Evolutionary conservation across 1,140 invertebrate species (phyloP).

Genomic region (Bombyx mori): ASM3026992v2 NC_085127.1:14074001-14074500

Average conservation of each 20-base stretch:
- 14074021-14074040: no score
- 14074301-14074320: constrained; percentile 90
- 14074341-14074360: constrained; percentile 86
- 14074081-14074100: no score
- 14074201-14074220: constrained; percentile 69
- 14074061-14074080: no score
- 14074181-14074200: neutral
- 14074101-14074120: no score
- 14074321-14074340: constrained; percentile 90
- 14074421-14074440: constrained; percentile 86
- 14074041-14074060: no score
- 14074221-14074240: constrained; percentile 84
- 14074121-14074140: no score
- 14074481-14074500: constrained; percentile 83
- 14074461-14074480: constrained; percentile 82
- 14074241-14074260: constrained; percentile 90
- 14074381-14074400: constrained; percentile 85
- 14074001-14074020: no score
- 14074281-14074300: constrained; percentile 86
- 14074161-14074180: neutral
- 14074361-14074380: constrained; percentile 87
- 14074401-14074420: constrained; percentile 79
- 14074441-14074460: constrained; percentile 85
- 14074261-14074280: constrained; percentile 89
- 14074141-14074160: no score